phyloP scores from a whole-genome alignment of 2,797 vertebrate species.

The Sus cebifrons region DNA sequence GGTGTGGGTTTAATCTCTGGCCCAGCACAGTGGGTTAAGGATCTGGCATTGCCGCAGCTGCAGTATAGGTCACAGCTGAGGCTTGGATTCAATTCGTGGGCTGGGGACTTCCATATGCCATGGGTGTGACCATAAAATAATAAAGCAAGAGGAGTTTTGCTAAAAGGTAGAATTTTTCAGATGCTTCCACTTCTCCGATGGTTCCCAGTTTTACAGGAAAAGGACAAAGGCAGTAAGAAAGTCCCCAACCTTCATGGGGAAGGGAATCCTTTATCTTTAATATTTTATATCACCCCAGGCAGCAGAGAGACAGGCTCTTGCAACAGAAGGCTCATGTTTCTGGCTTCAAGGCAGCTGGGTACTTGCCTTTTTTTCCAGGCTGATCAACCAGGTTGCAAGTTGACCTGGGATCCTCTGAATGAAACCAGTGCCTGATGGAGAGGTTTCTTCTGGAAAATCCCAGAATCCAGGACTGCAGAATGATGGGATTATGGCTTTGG shows the following conservation, averaged over 20 bases:
- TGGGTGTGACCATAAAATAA: no score
- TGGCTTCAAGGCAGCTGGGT: background rate
- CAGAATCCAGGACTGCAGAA: background rate
- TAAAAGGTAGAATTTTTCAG: background rate
- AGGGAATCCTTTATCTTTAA: conserved; percentile 38
- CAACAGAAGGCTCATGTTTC: background rate
- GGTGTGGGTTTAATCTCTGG: no score
- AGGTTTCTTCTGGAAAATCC: background rate
- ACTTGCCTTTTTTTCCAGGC: background rate
- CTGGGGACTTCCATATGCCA: no score
- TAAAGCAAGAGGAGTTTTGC: background rate
- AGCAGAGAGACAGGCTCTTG: background rate
- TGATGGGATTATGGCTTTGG: background rate
- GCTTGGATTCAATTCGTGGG: no score
- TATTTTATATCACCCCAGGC: conserved; percentile 4
- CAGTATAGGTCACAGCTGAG: no score
- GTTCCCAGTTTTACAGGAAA: background rate
- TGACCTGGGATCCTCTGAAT: background rate
- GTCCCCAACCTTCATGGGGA: background rate
- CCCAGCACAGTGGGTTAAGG: no score
- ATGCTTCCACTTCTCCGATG: background rate
- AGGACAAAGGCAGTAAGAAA: background rate
- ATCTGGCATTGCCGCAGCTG: no score
- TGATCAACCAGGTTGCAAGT: background rate
- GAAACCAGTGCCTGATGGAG: background rate